phyloP scores from a whole-genome alignment of 2,888 invertebrate species.

The Netelia melanura region DNA sequence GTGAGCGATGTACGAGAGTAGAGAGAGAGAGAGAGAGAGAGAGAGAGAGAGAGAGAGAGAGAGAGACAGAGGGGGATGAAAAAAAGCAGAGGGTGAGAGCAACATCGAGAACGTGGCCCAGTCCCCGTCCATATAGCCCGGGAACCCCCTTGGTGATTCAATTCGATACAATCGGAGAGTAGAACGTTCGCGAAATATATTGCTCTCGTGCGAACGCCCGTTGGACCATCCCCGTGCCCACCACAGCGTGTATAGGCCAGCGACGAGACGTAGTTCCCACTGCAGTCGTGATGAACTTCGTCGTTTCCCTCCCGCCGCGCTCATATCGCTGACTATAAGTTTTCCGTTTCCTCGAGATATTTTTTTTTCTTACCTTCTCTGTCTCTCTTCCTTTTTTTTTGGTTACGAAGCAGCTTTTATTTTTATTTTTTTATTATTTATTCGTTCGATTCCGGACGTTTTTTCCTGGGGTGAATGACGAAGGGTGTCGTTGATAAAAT shows the following conservation, averaged over 20 bases:
- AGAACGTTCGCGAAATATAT: conserved; percentile 77
- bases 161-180: conserved; percentile 79
- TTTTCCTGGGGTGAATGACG: conserved; percentile 26
- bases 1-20: neutral
- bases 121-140: conserved; percentile 3
- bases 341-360: conserved; percentile 14
- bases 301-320: conserved; percentile 56
- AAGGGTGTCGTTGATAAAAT: conserved; percentile 10
- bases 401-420: conserved; percentile 5
- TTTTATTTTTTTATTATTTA: conserved; percentile 42
- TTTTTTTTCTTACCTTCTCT: conserved; percentile 6
- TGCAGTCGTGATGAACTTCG: conserved; percentile 22
- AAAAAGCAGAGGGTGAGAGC: conserved; percentile 56
- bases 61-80: conserved; percentile 15
- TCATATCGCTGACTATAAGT: conserved; percentile 57
- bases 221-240: conserved; percentile 33
- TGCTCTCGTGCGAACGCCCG: conserved; percentile 70
- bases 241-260: conserved; percentile 6
- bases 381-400: neutral
- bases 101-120: conserved; percentile 54
- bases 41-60: conserved; percentile 19
- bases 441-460: conserved; percentile 16
- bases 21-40: no score
- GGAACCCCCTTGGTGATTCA: conserved; percentile 75
- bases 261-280: neutral